Percentiles rank a stretch among this genome's conserved stretches.
Conservation (phyloP, 2,113 vertebrate species). For the Smithornis capensis region DNA sequence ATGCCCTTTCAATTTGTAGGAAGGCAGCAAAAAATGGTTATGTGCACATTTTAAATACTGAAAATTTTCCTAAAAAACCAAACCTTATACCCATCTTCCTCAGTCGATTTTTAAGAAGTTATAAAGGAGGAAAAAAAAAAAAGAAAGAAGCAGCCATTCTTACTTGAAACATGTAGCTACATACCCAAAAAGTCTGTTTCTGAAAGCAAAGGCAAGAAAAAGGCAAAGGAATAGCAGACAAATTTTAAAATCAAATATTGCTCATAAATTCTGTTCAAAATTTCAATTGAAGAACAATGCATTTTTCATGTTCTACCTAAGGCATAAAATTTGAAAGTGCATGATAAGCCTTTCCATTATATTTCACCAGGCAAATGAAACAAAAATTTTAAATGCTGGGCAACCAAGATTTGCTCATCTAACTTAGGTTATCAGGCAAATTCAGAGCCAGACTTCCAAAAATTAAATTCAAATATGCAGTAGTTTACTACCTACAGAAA, state of each 20-base stretch:
- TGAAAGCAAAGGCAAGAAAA: conserved; percentile 28
- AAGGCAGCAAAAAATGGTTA: neutral
- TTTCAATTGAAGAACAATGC: conserved; percentile 19
- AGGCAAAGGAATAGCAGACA: neutral
- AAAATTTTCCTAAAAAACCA: neutral
- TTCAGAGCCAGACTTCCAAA: conserved; percentile 31
- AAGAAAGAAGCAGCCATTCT: neutral
- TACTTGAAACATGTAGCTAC: neutral
- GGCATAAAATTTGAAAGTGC: conserved; percentile 20
- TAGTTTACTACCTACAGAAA: conserved; percentile 38
- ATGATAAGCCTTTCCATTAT: conserved; percentile 17
- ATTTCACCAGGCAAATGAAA: conserved; percentile 1
- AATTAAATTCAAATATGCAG: conserved; percentile 40
- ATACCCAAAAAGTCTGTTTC: neutral
- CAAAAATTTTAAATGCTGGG: neutral
- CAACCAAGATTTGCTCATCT: neutral
- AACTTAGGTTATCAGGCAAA: neutral
- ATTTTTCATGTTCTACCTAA: conserved; percentile 24
- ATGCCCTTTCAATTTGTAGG: neutral
- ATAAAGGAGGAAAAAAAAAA: neutral
- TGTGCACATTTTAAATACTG: neutral
- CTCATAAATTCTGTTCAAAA: conserved; percentile 55
- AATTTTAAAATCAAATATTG: conserved; percentile 26
- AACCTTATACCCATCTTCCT: conserved; percentile 20
- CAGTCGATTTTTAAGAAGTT: neutral